Percentiles rank a stretch among this genome's conserved stretches.
These are phyloP conservation scores for Lathronympha strigana DNA, from an alignment of 2,888 invertebrate species.

Conservation along the genomic window DNA sequence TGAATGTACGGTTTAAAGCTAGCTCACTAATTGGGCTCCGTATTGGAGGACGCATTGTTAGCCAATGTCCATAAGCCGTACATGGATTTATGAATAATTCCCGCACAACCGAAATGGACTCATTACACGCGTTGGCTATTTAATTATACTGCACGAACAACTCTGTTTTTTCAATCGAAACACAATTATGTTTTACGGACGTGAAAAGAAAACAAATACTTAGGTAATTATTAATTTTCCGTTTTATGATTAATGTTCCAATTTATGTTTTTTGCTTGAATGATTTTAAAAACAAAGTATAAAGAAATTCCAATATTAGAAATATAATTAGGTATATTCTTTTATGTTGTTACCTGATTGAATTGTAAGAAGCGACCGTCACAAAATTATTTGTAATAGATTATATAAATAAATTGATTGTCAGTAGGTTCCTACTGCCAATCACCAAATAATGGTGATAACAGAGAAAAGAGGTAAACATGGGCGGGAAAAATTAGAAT, in stretches of 20 bases:
- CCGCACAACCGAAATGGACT: conserved; percentile 36
- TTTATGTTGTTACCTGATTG: too few relatives aligned
- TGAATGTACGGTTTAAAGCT: conserved; percentile 18
- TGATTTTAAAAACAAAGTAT: too few relatives aligned
- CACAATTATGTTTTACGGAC: conserved; percentile 2
- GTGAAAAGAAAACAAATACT: conserved; percentile 8
- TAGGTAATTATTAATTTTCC: neutral
- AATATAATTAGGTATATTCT: too few relatives aligned
- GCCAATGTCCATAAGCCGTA: conserved; percentile 39
- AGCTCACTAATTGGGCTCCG: conserved; percentile 38
- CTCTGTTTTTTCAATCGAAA: conserved; percentile 4
- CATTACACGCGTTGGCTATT: conserved; percentile 31
- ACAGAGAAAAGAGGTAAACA: too few relatives aligned
- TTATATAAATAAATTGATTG: too few relatives aligned
- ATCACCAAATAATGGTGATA: too few relatives aligned
- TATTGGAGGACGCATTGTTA: conserved; percentile 39
- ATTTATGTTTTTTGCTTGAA: neutral
- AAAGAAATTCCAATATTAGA: too few relatives aligned
- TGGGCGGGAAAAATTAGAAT: too few relatives aligned
- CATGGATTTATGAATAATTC: conserved; percentile 40
- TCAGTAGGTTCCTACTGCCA: too few relatives aligned
- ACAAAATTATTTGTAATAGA: too few relatives aligned
- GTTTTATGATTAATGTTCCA: neutral
- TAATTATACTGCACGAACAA: conserved; percentile 10
- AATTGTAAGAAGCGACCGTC: too few relatives aligned